A percentile compares a stretch with the other conserved stretches of the same genome.
Evolutionary conservation across 2,888 invertebrate species (phyloP).

Genomic region (Chloroclysta siterata): DNA sequence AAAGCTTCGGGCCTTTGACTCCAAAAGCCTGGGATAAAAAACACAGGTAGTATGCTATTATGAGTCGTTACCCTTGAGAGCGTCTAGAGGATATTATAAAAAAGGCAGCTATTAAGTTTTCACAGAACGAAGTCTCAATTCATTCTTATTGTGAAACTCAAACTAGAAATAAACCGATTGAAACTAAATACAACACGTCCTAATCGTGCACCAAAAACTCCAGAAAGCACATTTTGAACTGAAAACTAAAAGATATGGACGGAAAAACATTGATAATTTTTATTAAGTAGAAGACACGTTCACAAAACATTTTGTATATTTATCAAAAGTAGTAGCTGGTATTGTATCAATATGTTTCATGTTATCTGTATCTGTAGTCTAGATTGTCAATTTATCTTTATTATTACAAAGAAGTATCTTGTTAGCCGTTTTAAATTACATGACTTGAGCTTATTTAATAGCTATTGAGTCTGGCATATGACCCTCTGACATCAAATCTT

Average conservation of each 20-base stretch:
- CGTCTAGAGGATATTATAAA: constrained; percentile 71
- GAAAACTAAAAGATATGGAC: constrained; percentile 24
- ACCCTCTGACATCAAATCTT: constrained; percentile 25
- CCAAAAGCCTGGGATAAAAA: constrained; percentile 72
- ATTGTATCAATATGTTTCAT: constrained; percentile 38
- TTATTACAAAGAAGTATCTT: constrained; percentile 36
- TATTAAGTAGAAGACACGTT: constrained; percentile 26
- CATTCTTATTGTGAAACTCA: constrained; percentile 23
- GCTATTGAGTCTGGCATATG: constrained; percentile 20
- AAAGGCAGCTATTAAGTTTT: constrained; percentile 28
- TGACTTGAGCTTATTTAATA: constrained; percentile 27
- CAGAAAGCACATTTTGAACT: constrained; percentile 34
- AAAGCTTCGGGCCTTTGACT: constrained; percentile 78
- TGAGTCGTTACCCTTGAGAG: constrained; percentile 78
- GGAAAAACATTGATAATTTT: constrained; percentile 16
- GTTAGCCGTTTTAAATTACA: constrained; percentile 23
- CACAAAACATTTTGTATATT: constrained; percentile 18
- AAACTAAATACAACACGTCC: constrained; percentile 36
- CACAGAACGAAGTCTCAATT: constrained; percentile 6
- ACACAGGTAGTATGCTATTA: constrained; percentile 80
- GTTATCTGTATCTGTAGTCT: constrained; percentile 44
- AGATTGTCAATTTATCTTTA: constrained; percentile 39
- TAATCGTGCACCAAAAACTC: constrained; percentile 27
- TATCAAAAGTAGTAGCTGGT: constrained; percentile 30
- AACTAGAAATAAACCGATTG: constrained; percentile 17